Evolutionary conservation across 2,797 vertebrate species (phyloP).

Genomic region (Centroberyx gerrardi): DNA sequence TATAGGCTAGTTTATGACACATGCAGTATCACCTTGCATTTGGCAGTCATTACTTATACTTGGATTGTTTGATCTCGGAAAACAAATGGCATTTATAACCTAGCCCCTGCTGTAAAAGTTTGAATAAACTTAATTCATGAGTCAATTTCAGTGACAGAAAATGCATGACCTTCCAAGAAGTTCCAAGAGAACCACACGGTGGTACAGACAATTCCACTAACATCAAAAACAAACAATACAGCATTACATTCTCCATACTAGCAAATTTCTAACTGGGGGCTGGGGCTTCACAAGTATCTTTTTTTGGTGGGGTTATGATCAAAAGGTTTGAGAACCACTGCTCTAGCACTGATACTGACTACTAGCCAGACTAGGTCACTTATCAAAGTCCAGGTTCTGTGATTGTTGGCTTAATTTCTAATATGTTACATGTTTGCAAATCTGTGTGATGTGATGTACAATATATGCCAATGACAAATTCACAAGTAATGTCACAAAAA

Average conservation of each 20-base stretch:
- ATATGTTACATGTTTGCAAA: not conserved
- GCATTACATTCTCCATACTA: not conserved
- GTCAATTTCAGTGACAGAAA: conserved; percentile 6
- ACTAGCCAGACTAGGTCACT: not conserved
- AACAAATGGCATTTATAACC: conserved; percentile 8
- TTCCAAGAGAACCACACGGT: not conserved
- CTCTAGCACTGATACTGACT: not conserved
- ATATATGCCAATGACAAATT: conserved; percentile 6
- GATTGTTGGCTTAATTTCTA: not conserved
- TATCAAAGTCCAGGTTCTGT: not conserved
- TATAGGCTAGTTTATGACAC: not conserved
- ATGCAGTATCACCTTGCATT: not conserved
- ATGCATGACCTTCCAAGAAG: not conserved
- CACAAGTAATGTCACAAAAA: not conserved
- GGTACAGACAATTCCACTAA: conserved; percentile 4
- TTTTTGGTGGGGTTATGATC: too few species aligned
- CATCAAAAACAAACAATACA: conserved; percentile 32
- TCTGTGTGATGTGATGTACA: not conserved
- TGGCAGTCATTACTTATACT: not conserved
- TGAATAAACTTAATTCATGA: not conserved
- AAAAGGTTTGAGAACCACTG: too few species aligned
- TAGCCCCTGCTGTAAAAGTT: not conserved
- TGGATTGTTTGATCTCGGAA: not conserved
- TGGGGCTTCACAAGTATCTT: not conserved
- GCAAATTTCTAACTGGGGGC: conserved; percentile 10